Evolutionary conservation across 2,113 vertebrate genomes (phyloP), one percentile per base, ranked within the genome.

Genomic region (Salvelinus namaycush): DNA sequence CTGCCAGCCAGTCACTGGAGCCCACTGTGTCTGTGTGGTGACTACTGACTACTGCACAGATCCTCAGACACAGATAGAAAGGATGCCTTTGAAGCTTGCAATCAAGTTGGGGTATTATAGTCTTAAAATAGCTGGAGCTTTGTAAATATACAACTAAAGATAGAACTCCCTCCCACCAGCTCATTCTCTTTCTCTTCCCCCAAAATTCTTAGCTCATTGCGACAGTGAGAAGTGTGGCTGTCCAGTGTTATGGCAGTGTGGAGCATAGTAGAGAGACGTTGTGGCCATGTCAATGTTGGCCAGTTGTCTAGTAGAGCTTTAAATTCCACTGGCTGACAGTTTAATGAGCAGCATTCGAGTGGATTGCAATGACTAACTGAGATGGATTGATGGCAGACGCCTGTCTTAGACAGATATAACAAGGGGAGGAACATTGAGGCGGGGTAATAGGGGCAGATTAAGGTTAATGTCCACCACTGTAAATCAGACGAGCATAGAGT

Each of bases 271-370:
- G 39, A 44, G 39, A 54, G 16, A 54, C 16, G 4, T 11, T 44
- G 39, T 18, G 51, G 51, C 51, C 51, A 54, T 54, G 12, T 54
- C 16, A 54, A 5, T 74, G 48, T 74, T 44, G 66, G 65, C 73
- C 75, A 87, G 86, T 74, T 87, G 83, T 74, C 77, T 75, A 75
- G 22, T 13, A 12, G 54, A 75, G 76, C 71, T 77, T 85, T 78
- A 84, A 60, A 68, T 74, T 77, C 48, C 65, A 83, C 68, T 84
- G 73, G 84, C 68, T 12, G 31, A 66, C 26, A 67, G 70, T 78
- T 84, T 75, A 78, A 85, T 86, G 76, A 84, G 83, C 77, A 72
- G 77, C 34, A 71, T 83, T 79, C 75, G 62, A 57, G 59, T 77
- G 84, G 83, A 84, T 86, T 82, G 75, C 84, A 14, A 70, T 68